Conservation (phyloP, 2,113 vertebrate genomes). For the Indri indri region DNA sequence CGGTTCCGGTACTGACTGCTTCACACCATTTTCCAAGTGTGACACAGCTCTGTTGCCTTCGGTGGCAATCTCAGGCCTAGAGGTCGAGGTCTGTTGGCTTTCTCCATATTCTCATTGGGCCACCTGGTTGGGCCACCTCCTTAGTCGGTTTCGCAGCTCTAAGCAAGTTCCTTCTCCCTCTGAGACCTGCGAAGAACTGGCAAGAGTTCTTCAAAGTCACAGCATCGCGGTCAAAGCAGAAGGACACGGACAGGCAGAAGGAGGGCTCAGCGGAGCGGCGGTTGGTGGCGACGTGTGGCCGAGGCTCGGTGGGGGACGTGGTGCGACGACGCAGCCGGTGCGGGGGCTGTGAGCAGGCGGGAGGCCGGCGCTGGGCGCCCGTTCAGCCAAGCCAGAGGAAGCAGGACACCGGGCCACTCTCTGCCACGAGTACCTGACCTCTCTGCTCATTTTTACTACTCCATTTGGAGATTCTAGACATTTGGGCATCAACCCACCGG, state of each 20-base stretch:
- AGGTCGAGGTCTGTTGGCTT: background rate
- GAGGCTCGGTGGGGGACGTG: accelerated
- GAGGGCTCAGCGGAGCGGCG: accelerated
- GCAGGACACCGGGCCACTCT: no score
- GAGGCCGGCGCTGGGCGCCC: background rate
- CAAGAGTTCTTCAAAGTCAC: background rate
- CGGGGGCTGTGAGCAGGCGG: accelerated
- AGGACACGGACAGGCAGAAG: accelerated
- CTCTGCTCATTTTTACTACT: accelerated
- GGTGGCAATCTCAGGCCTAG: accelerated
- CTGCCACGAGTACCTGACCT: background rate
- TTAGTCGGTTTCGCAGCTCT: no score
- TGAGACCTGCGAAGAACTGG: background rate
- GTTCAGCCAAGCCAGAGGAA: accelerated
- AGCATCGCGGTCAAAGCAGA: accelerated
- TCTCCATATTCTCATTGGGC: accelerated
- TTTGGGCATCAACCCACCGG: accelerated
- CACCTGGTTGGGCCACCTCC: background rate
- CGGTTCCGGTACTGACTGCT: background rate
- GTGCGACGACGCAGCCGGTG: accelerated
- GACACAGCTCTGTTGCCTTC: accelerated
- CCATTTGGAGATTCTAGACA: no score
- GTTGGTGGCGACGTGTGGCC: accelerated
- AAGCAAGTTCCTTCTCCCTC: no score
- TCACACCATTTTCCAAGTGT: background rate